Percentiles rank a stretch among this genome's conserved stretches.
Evolutionary conservation across 2,888 invertebrate genomes (phyloP).

Genomic region (Ypsolopha sequella): DNA sequence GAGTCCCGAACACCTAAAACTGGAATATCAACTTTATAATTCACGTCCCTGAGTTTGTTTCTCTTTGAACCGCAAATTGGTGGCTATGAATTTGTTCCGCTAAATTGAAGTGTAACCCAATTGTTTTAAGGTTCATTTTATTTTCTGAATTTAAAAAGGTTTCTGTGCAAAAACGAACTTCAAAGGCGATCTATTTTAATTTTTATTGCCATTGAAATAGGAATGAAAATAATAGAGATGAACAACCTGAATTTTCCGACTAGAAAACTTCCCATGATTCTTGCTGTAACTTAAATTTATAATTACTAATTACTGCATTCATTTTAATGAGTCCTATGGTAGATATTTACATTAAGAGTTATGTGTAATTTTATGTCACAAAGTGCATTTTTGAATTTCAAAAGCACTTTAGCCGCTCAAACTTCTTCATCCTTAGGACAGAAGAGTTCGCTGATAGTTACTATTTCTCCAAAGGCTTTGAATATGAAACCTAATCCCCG

Average conservation of each 20-base stretch:
- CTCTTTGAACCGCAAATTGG: constrained; percentile 2
- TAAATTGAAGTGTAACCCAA: constrained; percentile 31
- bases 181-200: constrained; percentile 24
- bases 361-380: neutral
- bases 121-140: constrained; percentile 29
- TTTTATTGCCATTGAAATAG: constrained; percentile 17
- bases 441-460: too few species aligned
- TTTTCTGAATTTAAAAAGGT: constrained; percentile 10
- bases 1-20: neutral
- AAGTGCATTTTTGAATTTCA: neutral
- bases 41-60: neutral
- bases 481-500: neutral
- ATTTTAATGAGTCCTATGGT: constrained; percentile 14
- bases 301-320: constrained; percentile 49
- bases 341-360: neutral
- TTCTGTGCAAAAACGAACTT: constrained; percentile 24
- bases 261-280: constrained; percentile 23
- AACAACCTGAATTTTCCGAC: neutral
- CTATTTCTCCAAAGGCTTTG: neutral
- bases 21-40: neutral
- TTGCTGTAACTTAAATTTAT: constrained; percentile 39
- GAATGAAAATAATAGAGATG: neutral
- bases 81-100: constrained; percentile 11
- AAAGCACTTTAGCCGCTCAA: neutral
- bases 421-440: too few species aligned